Evolutionary conservation across 2,797 vertebrate genomes (phyloP), one percentile per base, ranked within the genome.

Genomic region (Esox masquinongy): DNA sequence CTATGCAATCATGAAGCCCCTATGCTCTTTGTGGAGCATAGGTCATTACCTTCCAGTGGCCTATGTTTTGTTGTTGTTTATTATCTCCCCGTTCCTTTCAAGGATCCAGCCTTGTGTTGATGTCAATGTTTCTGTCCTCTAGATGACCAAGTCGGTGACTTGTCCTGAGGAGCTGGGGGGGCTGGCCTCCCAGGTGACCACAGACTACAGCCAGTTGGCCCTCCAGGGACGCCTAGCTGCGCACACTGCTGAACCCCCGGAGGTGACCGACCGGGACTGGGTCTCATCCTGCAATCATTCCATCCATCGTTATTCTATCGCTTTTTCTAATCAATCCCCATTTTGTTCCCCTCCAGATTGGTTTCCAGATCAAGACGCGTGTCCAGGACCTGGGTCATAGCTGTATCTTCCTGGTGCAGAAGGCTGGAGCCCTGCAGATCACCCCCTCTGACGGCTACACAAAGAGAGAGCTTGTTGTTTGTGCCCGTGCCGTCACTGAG

Each of bases 121-220:
- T 77, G 19, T 64, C 17, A 14, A 56, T 56, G 29, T 26, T 1
- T 85, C 72, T 80, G 36, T 80, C 74, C 24, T 85, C 73, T 92
- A 99, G 98, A 98, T 99, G 96, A 97, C 98, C 73, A 99, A 99
- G 93, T 99, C 98, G 4, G 96, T 99, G 92, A 98, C 97, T 66
- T 96, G 96, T 93, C 97, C 97, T 0, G 97, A 99, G 69, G 98
- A 99, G 85, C 86, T 99, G 90, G 98, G 98, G 75, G 95, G 95
- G 74, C 94, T 99, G 85, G 98, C 98, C 69, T 99, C 97, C 83
- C 97, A 98, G 91, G 97, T 99, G 94, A 99, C 96, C 7, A 95
- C 87, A 86, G 97, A 99, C 94, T 99, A 98, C 90, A 93, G 97
- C 90, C 97, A 99, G 89, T 92, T 99, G 91, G 96, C 98, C 39